Percentiles rank a stretch among this genome's conserved stretches.
phyloP scores from a whole-genome alignment of 2,113 vertebrate genomes.

The Pachypanchax playfairii region DNA sequence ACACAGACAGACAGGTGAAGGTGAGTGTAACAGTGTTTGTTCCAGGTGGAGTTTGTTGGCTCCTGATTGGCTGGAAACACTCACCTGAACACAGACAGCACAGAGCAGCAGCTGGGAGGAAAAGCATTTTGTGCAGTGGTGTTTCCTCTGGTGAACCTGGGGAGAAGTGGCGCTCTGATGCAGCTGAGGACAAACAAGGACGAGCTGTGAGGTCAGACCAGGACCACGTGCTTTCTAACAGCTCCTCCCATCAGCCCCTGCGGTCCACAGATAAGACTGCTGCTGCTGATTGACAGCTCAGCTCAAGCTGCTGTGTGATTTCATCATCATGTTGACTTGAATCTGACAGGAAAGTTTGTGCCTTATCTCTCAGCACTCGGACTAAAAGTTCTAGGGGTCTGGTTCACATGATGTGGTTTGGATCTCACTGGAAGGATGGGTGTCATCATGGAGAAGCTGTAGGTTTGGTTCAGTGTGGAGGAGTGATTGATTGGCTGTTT shows the following conservation, averaged over 20 bases:
- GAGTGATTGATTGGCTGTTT: no score
- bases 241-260: no score
- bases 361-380: no score
- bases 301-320: no score
- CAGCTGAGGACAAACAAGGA: conserved; percentile 45
- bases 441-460: no score
- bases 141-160: conserved; percentile 34
- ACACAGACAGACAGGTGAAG: conserved; percentile 22
- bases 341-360: no score
- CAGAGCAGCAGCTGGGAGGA: conserved; percentile 43
- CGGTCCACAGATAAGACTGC: background rate
- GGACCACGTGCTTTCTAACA: background rate
- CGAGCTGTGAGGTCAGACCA: background rate
- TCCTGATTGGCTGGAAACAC: conserved; percentile 6
- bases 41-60: conserved; percentile 5
- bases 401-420: no score
- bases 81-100: conserved; percentile 5
- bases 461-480: no score
- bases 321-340: no score
- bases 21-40: conserved; percentile 1
- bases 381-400: no score
- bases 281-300: no score
- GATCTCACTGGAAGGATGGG: no score
- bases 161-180: conserved; percentile 20
- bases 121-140: conserved; percentile 23